Evolutionary conservation across 2,888 invertebrate species (phyloP).

Genomic region (Ptychoptera contaminata): DNA sequence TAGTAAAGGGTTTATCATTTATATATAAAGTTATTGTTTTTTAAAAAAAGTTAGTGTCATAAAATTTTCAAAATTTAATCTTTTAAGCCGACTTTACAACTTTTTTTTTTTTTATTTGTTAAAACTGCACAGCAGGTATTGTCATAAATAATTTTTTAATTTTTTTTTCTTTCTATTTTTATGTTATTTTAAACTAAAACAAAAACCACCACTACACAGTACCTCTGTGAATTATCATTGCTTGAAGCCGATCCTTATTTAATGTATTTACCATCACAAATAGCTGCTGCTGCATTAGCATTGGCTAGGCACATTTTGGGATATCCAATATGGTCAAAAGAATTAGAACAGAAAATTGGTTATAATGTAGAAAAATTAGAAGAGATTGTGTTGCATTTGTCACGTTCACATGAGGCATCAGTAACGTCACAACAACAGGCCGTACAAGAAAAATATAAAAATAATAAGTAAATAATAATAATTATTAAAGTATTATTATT

Average conservation of each 20-base stretch:
- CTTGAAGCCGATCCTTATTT: slow-evolving; percentile 78
- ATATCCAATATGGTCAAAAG: slow-evolving; percentile 45
- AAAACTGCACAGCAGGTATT: background rate
- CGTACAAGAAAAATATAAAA: slow-evolving; percentile 77
- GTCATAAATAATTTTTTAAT: slow-evolving; percentile 1
- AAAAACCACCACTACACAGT: no score
- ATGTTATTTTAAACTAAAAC: no score
- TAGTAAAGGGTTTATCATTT: no score
- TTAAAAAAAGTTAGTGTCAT: background rate
- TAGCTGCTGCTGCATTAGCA: slow-evolving; percentile 68
- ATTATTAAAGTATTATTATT: background rate
- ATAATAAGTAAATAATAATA: slow-evolving; percentile 43
- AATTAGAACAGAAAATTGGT: slow-evolving; percentile 47
- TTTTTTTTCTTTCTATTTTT: slow-evolving; percentile 19
- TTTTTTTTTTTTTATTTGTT: background rate
- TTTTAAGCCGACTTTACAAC: background rate
- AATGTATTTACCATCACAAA: slow-evolving; percentile 62
- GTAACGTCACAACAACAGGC: slow-evolving; percentile 59
- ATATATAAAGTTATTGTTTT: background rate
- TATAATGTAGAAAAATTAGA: slow-evolving; percentile 51
- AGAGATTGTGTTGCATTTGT: slow-evolving; percentile 49
- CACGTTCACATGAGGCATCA: slow-evolving; percentile 53
- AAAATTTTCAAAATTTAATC: background rate
- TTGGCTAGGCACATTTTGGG: slow-evolving; percentile 58
- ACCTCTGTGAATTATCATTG: slow-evolving; percentile 68